Base-by-base conservation (phyloP, 2,888 invertebrate genomes). In the Crossocerus cetratus region DNA sequence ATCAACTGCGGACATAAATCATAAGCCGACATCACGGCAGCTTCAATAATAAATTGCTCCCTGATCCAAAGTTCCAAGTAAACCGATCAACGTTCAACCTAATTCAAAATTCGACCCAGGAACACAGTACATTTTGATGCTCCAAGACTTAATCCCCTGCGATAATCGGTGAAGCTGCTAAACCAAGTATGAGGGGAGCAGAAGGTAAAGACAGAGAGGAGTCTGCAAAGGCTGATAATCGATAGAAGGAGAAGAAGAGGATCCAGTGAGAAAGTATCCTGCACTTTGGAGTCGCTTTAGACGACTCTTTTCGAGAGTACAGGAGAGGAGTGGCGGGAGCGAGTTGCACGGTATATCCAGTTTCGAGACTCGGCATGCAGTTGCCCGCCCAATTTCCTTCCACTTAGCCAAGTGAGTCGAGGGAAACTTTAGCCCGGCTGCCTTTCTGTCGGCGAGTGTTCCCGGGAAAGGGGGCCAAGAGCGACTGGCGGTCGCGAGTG, bases 381-480 rank as follows among this genome's bases (percentile, higher is more conserved):
- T 68, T 60, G 57, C 62, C 53, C 32, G 45, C 21, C 61, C 73
- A 63, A 74, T 77, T 76, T 69, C 72, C 65, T 74, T 71, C 72
- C 64, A 76, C 66, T 79, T 76, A 60, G 67, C 67, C 72, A 78
- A 78, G 76, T 77, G 79, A 73, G 78, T 81, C 69, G 76, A 67
- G 67, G 72, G 69, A 72, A 81, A 79, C 62, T 76, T 75, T 64
- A 14, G 20, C 57, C 49, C 16, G 0, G 44, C 16, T 20, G 42
- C 20, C 22, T 43, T 56, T 53, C 20, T 53, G 14, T 13, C 42
- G 62, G 20, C 43, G 54, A 42, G 43, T 57, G 53, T 32, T 20
- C 8, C n/a, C 22, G 57, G n/a, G 64, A 56, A 60, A 69, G 65
- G 44, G 32, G 32, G 44, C 2, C 11, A 2, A 22, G 42, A 45